Conservation (phyloP, 2,113 vertebrate genomes). For the Pangasianodon hypophthalmus region DNA sequence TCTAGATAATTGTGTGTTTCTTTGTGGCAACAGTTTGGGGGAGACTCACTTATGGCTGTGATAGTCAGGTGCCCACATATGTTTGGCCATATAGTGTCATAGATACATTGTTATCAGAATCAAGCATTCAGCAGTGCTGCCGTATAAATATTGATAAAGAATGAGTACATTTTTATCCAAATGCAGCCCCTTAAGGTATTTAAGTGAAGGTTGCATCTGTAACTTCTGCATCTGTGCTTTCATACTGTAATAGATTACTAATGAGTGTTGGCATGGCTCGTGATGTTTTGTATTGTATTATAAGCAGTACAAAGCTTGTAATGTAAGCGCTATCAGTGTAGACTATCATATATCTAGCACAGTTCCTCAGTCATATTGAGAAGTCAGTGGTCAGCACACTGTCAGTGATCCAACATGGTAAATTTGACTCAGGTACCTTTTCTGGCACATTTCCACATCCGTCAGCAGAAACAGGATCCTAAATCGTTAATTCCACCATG, state of each 20-base stretch:
- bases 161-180: not conserved
- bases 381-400: not conserved
- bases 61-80: not conserved
- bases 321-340: not conserved
- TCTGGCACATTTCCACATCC: not conserved
- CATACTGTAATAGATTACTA: not conserved
- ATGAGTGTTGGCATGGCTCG: not conserved
- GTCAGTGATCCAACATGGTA: not conserved
- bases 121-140: not conserved
- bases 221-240: not conserved
- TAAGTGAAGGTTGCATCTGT: not conserved
- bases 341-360: not conserved
- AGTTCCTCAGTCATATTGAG: not conserved
- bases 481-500: not conserved
- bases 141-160: not conserved
- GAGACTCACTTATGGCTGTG: not conserved
- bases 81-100: not conserved
- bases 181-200: not conserved
- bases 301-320: not conserved
- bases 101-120: not conserved
- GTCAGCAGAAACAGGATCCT: slow-evolving; percentile 8
- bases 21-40: not conserved
- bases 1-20: not conserved
- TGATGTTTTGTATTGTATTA: not conserved
- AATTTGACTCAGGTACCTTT: not conserved